Percentiles rank a stretch among this genome's conserved stretches.
These are phyloP conservation scores for Drosophila silvestris DNA, from an alignment of 2,888 invertebrate species.

Conservation along the genomic window DNA sequence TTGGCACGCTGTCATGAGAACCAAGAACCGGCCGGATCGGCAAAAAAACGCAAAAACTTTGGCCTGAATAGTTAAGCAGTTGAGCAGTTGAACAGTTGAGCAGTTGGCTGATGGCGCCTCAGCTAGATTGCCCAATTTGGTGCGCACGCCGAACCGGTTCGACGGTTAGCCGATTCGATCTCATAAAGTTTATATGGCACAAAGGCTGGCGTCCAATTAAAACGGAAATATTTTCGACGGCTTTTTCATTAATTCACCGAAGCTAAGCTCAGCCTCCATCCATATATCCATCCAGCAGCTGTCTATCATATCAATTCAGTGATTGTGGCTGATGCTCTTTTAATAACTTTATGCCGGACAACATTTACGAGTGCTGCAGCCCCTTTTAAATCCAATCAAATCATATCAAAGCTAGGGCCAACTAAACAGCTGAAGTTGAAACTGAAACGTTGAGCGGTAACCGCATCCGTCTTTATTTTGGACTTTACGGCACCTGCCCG, in stretches of 20 bases:
- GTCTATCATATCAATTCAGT: constrained; percentile 15
- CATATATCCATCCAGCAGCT: constrained; percentile 7
- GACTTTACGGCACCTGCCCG: constrained; percentile 48
- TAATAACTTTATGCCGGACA: constrained; percentile 46
- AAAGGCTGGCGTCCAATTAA: constrained; percentile 60
- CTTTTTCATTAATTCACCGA: constrained; percentile 43
- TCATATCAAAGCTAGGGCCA: constrained; percentile 12
- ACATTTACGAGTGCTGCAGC: constrained; percentile 51
- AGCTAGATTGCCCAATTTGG: constrained; percentile 72
- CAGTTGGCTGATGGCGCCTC: constrained; percentile 64
- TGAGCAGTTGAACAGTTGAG: constrained; percentile 32
- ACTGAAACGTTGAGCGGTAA: background rate
- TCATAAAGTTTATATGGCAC: constrained; percentile 58
- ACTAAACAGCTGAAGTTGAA: background rate
- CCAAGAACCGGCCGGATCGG: constrained; percentile 52
- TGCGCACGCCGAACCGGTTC: constrained; percentile 66
- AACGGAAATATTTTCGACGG: constrained; percentile 61
- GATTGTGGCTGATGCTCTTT: constrained; percentile 38
- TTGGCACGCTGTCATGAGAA: constrained; percentile 67
- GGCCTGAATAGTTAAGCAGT: constrained; percentile 60
- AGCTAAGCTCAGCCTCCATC: constrained; percentile 7
- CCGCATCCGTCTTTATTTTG: constrained; percentile 40
- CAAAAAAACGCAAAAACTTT: constrained; percentile 30
- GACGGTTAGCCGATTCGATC: constrained; percentile 26
- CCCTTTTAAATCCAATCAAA: constrained; percentile 48